Evolutionary conservation across 2,113 vertebrate genomes (phyloP).

Genomic region (Pedetes capensis): DNA sequence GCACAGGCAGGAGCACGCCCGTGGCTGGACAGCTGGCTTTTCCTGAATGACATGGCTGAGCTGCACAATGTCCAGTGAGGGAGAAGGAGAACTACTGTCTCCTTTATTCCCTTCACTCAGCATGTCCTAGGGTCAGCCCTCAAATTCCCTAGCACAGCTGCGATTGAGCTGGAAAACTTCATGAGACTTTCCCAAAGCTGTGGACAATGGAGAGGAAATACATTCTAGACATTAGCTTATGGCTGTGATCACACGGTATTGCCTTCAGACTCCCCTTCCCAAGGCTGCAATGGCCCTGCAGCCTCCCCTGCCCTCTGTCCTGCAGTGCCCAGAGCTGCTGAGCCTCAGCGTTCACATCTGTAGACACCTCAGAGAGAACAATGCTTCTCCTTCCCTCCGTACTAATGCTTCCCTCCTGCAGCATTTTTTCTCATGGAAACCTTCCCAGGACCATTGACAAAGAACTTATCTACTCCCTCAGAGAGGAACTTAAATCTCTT

Average conservation of each 20-base stretch:
- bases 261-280: not conserved
- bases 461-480: not conserved
- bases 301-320: not conserved
- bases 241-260: not conserved
- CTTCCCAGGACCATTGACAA: not conserved
- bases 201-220: not conserved
- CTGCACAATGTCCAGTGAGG: not conserved
- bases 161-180: not conserved
- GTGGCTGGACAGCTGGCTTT: not conserved
- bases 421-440: not conserved
- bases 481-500: not conserved
- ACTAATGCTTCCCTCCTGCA: not conserved
- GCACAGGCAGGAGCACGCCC: not conserved
- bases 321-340: not conserved
- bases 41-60: not conserved
- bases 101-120: not conserved
- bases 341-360: not conserved
- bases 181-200: not conserved
- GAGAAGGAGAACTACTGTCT: not conserved
- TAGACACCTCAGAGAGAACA: not conserved
- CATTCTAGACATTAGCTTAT: not conserved
- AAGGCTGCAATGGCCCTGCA: not conserved
- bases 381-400: not conserved
- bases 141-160: not conserved
- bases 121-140: not conserved